Evolutionary conservation across 2,797 vertebrate genomes (phyloP), one percentile per base, ranked within the genome.

Genomic region (Sebastes itinus): DNA sequence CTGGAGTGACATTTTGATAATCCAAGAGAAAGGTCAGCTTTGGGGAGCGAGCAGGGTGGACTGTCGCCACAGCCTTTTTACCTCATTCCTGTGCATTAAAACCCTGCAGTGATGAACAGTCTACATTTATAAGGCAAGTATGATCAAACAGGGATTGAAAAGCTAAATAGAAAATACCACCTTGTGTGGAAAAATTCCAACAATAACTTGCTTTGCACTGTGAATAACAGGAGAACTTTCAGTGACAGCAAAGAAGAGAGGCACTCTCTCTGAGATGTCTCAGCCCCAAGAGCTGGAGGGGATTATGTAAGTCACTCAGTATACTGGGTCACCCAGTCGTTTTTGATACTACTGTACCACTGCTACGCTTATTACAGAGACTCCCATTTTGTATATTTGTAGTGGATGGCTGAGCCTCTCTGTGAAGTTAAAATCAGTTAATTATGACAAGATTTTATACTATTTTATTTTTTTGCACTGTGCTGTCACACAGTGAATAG

Each of bases 271-370:
- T 54, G 87, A 90, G 89, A 93, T 76, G 85, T 90, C 90, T 92
- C 90, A 74, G 81, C 74, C 84, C 77, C 78, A 69, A 83, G 87
- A 92, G 90, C 82, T 74, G 20, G 65, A 87, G 81, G 81, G 79
- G 87, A 93, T 95, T 94, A 94, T 84, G 86, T 94, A 94, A 94
- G 81, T 85, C 92, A 84, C 78, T 90, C 82, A 79, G 83, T 91
- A 89, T 93, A 93, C 87, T 94, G 81, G 93, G 93, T 93, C 93
- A 93, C 77, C 84, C 86, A 94, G 89, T 91, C 79, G 78, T 88
- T 90, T 88, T 88, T 88, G 75, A 89, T 80, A 91, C 78, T 68
- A 88, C 77, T 81, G 65, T 72, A 83, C 59, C 32, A 5, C 72
- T 23, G 25, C 68, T 77, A 76, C n/a, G 0, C 78, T 85, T 32